phyloP scores from a whole-genome alignment of 2,797 vertebrate genomes.

The Mionectes olivaceus region DNA sequence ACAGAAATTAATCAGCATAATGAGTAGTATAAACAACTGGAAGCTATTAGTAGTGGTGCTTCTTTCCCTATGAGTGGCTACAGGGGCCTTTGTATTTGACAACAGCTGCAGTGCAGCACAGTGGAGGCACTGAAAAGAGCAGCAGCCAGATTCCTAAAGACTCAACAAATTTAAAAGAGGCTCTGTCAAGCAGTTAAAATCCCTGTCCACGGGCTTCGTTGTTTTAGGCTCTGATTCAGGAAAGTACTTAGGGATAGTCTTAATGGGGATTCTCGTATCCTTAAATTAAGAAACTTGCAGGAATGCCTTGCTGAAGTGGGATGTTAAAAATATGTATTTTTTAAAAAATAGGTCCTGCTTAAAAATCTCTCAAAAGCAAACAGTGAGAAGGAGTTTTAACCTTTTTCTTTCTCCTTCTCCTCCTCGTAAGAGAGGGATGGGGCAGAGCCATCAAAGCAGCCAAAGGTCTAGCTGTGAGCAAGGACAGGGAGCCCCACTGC shows the following conservation, averaged over 20 bases:
- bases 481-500: not conserved
- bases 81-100: not conserved
- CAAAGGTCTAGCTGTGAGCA: not conserved
- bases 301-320: not conserved
- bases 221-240: constrained; percentile 40
- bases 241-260: constrained; percentile 40
- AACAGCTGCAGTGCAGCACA: not conserved
- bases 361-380: not conserved
- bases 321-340: not conserved
- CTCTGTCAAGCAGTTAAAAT: constrained; percentile 36
- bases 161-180: constrained; percentile 7
- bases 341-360: not conserved
- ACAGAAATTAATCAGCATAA: not conserved
- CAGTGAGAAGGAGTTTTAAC: not conserved
- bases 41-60: not conserved
- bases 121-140: not conserved
- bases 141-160: constrained; percentile 41
- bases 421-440: not conserved
- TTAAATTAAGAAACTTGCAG: constrained; percentile 25
- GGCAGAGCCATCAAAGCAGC: not conserved
- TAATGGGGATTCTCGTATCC: constrained; percentile 11
- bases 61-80: not conserved
- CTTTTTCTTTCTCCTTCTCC: not conserved
- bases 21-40: not conserved
- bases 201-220: not conserved